phyloP scores from a whole-genome alignment of 1,140 invertebrate species.

The Diachasmimorpha longicaudata region DNA sequence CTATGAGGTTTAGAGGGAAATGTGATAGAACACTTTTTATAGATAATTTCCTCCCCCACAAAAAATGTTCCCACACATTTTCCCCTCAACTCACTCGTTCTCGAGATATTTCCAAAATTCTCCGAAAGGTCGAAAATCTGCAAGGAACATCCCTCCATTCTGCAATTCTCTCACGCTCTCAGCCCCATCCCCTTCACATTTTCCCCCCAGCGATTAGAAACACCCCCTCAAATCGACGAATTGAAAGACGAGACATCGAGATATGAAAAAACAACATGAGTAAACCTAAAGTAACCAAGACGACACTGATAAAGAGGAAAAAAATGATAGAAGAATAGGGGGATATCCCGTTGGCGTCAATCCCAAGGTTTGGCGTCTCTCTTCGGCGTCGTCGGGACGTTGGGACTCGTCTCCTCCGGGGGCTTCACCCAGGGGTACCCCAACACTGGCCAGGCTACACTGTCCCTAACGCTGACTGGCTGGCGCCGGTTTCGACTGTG shows the following conservation, averaged over 20 bases:
- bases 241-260: not conserved
- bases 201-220: not conserved
- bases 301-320: not conserved
- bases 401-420: not conserved
- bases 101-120: too few species aligned
- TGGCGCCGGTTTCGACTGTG: not conserved
- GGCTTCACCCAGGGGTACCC: not conserved
- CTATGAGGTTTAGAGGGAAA: too few species aligned
- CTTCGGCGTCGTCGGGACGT: not conserved
- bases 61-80: too few species aligned
- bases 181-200: too few species aligned
- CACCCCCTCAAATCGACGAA: not conserved
- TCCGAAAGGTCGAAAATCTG: too few species aligned
- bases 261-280: not conserved
- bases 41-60: too few species aligned
- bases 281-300: not conserved
- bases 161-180: too few species aligned
- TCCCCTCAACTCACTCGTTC: too few species aligned
- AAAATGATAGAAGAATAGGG: not conserved
- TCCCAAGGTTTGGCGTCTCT: not conserved
- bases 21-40: too few species aligned
- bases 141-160: too few species aligned
- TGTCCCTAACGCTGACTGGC: not conserved
- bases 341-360: constrained; percentile 1
- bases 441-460: not conserved